Conservation (phyloP, 1,140 invertebrate genomes). For the Tetramorium simillimum region DNA sequence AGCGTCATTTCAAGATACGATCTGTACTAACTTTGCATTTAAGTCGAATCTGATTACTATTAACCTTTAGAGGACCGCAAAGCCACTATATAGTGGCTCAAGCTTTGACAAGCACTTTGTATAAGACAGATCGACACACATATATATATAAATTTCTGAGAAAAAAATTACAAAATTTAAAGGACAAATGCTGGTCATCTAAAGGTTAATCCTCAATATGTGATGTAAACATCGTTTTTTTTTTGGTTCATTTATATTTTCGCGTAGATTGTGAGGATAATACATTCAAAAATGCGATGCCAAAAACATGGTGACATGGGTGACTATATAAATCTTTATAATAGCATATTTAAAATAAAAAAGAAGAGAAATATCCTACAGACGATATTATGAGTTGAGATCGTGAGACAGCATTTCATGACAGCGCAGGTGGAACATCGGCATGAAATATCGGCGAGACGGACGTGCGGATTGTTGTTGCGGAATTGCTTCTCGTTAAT, state of each 20-base stretch:
- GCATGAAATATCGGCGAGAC: neutral
- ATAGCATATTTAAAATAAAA: neutral
- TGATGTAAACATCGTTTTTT: neutral
- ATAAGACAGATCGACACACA: too few relatives aligned
- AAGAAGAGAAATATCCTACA: too few relatives aligned
- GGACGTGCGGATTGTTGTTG: neutral
- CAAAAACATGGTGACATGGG: neutral
- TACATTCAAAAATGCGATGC: neutral
- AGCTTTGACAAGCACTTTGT: too few relatives aligned
- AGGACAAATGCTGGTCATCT: too few relatives aligned
- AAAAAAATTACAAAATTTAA: too few relatives aligned
- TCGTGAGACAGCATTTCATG: neutral
- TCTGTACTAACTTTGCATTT: neutral
- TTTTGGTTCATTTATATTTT: neutral
- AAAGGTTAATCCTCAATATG: neutral
- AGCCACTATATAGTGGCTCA: too few relatives aligned
- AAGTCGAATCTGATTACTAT: neutral
- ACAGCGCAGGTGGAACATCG: too few relatives aligned
- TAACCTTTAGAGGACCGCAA: too few relatives aligned
- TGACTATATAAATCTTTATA: neutral
- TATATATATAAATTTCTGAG: slow-evolving; percentile 83
- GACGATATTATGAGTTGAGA: neutral
- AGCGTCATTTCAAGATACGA: neutral
- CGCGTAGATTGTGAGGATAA: neutral
- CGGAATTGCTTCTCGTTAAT: slow-evolving; percentile 26